phyloP scores from a whole-genome alignment of 2,888 invertebrate species.

The Fragum sueziense region DNA sequence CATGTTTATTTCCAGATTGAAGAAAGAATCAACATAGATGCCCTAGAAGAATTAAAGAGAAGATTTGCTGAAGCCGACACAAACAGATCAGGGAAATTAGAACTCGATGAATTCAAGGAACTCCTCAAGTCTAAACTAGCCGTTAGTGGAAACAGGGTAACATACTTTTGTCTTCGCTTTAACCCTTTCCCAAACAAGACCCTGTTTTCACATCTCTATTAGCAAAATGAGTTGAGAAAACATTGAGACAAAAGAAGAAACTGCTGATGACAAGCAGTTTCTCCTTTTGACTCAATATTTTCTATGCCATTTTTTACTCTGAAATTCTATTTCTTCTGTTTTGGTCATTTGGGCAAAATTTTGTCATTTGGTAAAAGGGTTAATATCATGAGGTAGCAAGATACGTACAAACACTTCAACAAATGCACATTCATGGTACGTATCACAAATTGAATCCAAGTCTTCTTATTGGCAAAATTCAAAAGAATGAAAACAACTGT shows the following conservation, averaged over 20 bases:
- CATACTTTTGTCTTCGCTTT: conserved; percentile 9
- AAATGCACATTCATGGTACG: no score
- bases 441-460: no score
- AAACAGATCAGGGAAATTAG: conserved; percentile 78
- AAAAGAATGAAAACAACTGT: no score
- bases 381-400: no score
- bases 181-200: no score
- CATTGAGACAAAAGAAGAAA: no score
- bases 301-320: not conserved
- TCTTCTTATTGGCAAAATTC: no score
- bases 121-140: conserved; percentile 77
- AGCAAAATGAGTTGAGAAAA: no score
- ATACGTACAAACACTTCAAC: no score
- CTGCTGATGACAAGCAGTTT: no score
- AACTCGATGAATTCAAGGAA: conserved; percentile 80
- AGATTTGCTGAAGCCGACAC: conserved; percentile 79
- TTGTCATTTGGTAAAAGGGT: not conserved
- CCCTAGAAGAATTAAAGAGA: conserved; percentile 79
- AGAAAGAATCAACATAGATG: conserved; percentile 81
- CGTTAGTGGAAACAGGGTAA: conserved; percentile 75
- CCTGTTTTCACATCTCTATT: no score
- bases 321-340: not conserved
- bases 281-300: no score
- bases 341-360: not conserved
- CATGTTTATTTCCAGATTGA: conserved; percentile 76